Conservation (phyloP, 1,140 invertebrate species). For the Drosophila guanche region DNA sequence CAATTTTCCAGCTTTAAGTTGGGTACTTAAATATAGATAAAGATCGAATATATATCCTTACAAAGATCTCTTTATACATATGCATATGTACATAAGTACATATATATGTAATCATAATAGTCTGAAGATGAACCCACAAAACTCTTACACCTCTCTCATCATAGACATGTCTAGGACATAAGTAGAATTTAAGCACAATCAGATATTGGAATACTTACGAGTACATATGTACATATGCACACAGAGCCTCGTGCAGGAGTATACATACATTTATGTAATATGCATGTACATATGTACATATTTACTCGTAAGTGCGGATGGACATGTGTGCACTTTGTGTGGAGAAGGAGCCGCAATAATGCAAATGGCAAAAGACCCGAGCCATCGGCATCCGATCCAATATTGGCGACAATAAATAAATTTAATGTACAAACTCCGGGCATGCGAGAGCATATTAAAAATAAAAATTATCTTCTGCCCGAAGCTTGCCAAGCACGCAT, state of each 20-base stretch:
- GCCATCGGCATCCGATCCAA: slow-evolving; percentile 77
- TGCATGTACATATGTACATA: slow-evolving; percentile 7
- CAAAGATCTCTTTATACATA: no score
- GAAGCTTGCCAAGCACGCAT: slow-evolving; percentile 57
- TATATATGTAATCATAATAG: no score
- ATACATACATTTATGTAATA: not conserved
- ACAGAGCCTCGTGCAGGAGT: no score
- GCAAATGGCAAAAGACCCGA: slow-evolving; percentile 58
- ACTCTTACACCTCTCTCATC: no score
- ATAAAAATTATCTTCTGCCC: slow-evolving; percentile 78
- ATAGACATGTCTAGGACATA: no score
- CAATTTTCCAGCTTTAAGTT: slow-evolving; percentile 43
- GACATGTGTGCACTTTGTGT: slow-evolving; percentile 28
- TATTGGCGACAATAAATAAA: slow-evolving; percentile 82
- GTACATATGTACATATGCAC: no score
- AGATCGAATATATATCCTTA: no score
- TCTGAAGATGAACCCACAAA: no score
- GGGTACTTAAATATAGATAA: slow-evolving; percentile 16
- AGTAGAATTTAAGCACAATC: no score
- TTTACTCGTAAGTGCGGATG: not conserved
- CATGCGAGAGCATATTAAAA: slow-evolving; percentile 82
- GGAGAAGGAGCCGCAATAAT: slow-evolving; percentile 50
- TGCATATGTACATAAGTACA: no score
- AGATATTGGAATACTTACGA: no score
- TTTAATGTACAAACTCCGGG: slow-evolving; percentile 78